phyloP scores from a whole-genome alignment of 2,113 vertebrate genomes.

The Bufo bufo region DNA sequence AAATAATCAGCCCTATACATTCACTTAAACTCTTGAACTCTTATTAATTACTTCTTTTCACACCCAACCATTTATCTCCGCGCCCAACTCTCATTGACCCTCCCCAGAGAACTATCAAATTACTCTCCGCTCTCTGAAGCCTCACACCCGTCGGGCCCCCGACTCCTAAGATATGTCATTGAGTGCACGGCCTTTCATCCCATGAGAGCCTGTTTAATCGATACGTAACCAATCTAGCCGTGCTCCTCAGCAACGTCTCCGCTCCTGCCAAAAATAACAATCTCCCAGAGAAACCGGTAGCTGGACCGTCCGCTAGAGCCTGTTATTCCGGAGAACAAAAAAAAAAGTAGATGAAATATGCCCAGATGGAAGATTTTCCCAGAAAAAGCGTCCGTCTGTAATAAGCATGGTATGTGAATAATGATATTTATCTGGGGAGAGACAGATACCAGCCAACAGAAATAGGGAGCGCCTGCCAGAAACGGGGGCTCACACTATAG shows the following conservation, averaged over 20 bases:
- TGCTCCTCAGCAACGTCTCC: not conserved
- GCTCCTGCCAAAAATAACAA: conserved; percentile 41
- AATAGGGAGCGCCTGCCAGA: conserved; percentile 31
- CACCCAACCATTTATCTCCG: conserved; percentile 27
- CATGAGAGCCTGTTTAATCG: conserved; percentile 36
- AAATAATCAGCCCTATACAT: conserved; percentile 1
- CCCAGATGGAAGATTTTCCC: conserved; percentile 20
- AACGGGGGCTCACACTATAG: conserved; percentile 26
- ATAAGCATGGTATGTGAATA: conserved; percentile 40
- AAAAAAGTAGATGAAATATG: conserved; percentile 13
- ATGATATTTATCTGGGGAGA: conserved; percentile 47
- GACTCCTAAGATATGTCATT: conserved; percentile 36
- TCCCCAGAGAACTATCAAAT: conserved; percentile 37
- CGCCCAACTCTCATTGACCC: conserved; percentile 45
- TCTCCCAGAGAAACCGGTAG: conserved; percentile 41
- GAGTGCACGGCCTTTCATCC: conserved; percentile 34
- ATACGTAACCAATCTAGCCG: conserved; percentile 31
- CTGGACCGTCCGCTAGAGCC: not conserved
- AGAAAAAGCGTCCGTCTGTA: conserved; percentile 29
- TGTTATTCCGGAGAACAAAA: not conserved
- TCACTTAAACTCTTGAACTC: conserved; percentile 40
- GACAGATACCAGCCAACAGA: conserved; percentile 50
- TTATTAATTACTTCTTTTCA: conserved; percentile 46
- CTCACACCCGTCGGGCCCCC: conserved; percentile 27
- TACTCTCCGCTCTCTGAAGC: conserved; percentile 2